phyloP scores from a whole-genome alignment of 2,888 invertebrate species.

The Eurois occulta region DNA sequence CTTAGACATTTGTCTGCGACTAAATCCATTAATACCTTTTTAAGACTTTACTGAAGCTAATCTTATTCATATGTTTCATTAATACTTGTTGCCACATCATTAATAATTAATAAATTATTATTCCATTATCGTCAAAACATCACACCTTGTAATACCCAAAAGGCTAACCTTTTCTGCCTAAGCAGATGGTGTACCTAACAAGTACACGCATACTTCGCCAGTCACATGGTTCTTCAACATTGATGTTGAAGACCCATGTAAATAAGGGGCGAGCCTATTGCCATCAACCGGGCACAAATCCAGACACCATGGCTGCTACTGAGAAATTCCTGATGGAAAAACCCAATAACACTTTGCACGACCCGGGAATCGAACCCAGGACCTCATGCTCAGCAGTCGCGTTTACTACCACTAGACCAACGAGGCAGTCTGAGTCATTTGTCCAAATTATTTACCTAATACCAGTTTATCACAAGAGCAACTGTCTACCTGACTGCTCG shows the following conservation, averaged over 20 bases:
- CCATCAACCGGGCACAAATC: not conserved
- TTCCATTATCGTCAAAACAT: not conserved
- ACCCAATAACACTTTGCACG: not conserved
- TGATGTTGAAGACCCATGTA: too few species aligned
- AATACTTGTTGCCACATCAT: not conserved
- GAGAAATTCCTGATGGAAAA: not conserved
- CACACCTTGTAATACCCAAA: not conserved
- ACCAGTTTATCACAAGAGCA: not conserved
- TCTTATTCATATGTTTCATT: not conserved
- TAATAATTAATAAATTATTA: constrained; percentile 24
- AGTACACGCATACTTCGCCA: not conserved
- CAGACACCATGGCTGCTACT: not conserved
- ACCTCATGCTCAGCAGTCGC: too few species aligned
- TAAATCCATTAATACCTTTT: constrained; percentile 7
- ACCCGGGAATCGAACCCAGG: too few species aligned
- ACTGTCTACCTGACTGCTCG: not conserved
- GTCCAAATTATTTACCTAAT: not conserved
- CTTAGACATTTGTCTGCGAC: constrained; percentile 1
- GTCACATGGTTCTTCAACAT: too few species aligned
- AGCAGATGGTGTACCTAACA: not conserved
- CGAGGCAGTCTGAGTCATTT: not conserved
- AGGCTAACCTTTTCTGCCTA: too few species aligned
- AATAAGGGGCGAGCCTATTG: not conserved
- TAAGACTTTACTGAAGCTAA: not conserved
- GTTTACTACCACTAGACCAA: too few species aligned